Base-by-base conservation (phyloP, 2,797 vertebrate genomes). In the Mus spretus region DNA sequence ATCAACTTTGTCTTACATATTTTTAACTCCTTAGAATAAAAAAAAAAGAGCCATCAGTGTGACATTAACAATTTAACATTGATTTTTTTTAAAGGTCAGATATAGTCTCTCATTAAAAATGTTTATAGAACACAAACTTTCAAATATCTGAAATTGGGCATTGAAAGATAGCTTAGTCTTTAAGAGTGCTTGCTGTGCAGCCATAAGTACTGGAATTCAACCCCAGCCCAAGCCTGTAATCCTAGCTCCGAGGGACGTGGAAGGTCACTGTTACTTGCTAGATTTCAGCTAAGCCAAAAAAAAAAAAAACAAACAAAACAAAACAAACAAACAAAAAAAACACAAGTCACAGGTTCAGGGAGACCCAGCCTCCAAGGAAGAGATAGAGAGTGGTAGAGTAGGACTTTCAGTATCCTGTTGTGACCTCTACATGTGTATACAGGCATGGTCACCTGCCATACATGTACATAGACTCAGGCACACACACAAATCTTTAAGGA, bases 1-100 rank as follows among this genome's bases (percentile, higher is more conserved):
- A 79, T 80, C 9, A 78, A 79, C 1, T 75, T 85, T 93, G 37
- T 3, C 34, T 83, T 40, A 79, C 88, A 93, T 59, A 44, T 44
- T 75, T 89, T 61, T 61, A 82, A 34, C 24, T 53, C 26, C 53
- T 86, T 50, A 93, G 20, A 61, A 44, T 59, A 93, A 87, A 90
- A 72, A 47, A 61, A 92, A 93, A 86, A 65, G n/a, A 85, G 34
- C 84, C 20, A 65, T 55, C 5, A 61, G 4, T 65, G 9, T 10
- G 20, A 77, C 44, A n/a, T 34, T 87, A 82, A 78, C 47, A 63
- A 59, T 47, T 37, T 75, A 22, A 63, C 92, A 26, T 83, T 78
- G 26, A 63, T 34, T 63, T 63, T 55, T 77, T 72, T 72, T 37
- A 77, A 90, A 34, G 10, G 40, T 83, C 50, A 88, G 74, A 37